Evolutionary conservation across 2,888 invertebrate species (phyloP).

Genomic region (Tipula confusa): DNA sequence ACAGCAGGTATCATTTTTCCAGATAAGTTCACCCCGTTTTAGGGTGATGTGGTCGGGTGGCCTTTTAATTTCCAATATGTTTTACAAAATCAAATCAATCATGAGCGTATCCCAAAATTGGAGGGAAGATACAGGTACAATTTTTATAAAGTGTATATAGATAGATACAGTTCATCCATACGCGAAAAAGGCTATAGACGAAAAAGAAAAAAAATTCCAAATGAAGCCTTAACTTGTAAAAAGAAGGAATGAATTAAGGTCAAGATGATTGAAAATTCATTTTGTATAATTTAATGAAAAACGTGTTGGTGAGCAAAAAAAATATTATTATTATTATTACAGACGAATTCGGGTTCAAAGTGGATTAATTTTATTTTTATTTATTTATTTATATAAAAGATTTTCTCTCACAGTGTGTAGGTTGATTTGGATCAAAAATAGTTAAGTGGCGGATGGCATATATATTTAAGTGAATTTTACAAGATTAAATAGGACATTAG

Average conservation of each 20-base stretch:
- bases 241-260: background rate
- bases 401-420: background rate
- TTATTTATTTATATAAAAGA: background rate
- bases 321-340: background rate
- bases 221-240: too few relatives aligned
- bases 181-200: background rate
- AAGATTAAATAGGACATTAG: background rate
- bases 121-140: too few relatives aligned
- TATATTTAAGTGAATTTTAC: background rate
- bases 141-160: background rate
- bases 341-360: background rate
- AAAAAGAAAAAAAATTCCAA: background rate
- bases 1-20: background rate
- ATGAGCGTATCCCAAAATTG: background rate
- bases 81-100: background rate
- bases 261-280: constrained; percentile 12
- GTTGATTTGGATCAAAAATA: background rate
- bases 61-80: background rate
- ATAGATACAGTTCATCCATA: background rate
- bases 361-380: background rate
- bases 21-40: background rate
- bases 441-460: background rate
- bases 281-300: constrained; percentile 15
- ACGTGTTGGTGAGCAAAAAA: background rate
- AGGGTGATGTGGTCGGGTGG: background rate